Base-by-base conservation (phyloP, 2,113 vertebrate species). In the Todiramphus chloris region DNA sequence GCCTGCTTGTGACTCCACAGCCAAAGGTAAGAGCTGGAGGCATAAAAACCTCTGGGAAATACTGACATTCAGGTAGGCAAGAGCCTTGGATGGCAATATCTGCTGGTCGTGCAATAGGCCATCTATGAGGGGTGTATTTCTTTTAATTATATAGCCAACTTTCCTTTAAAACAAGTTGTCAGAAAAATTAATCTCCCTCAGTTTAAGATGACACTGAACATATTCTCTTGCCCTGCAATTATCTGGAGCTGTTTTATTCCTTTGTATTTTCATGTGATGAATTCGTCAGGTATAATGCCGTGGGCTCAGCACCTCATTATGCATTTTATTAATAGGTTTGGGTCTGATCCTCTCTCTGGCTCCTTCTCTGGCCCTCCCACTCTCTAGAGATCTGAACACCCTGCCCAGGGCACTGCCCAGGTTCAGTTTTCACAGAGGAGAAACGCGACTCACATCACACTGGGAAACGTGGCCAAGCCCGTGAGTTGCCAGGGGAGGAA, bases 131-230 rank as follows among this genome's bases (percentile, higher is more conserved):
- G 21, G 5, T 90, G 82, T 58, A 43, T 86, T 85, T 80, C 48
- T 80, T 87, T 89, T 85, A 68, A 94, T 66, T 89, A 66, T 11
- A 31, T n/a, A 39, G 19, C 23, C 50, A 33, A n/a, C 64, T 90
- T 95, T 53, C 59, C 56, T 86, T 76, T 91, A 51, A 95, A 92
- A 89, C 60, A 87, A 72, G 67, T 58, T 81, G 46, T 80, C 89
- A 74, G 83, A 37, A 79, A 84, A 96, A 95, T 93, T 39, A 77
- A 66, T 80, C 70, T 88, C 3, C 0, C 46, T 51, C 25, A 50
- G 74, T 70, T 89, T 68, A 63, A 76, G 78, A 41, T 72, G 70
- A n/a, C 23, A 14, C 25, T 48, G 53, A 72, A 37, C 39, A 9
- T 51, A 39, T 62, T 75, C 41, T 63, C 33, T 6, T 86, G 51